These are phyloP conservation scores for Crypturellus undulatus DNA, from an alignment of 2,113 vertebrate genomes.

Conservation along the genomic window DNA sequence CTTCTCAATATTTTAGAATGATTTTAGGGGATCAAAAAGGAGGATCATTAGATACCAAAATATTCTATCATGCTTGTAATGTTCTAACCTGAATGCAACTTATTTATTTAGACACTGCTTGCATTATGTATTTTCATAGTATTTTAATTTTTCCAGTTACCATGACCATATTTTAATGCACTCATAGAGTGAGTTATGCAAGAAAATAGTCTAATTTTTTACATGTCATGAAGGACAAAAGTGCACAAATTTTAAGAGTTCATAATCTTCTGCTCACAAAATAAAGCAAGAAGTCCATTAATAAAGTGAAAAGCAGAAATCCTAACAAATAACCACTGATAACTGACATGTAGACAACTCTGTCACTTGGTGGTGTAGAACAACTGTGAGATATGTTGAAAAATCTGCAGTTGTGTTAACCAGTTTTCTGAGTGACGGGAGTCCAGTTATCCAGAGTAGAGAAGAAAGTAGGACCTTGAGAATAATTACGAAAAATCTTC, in stretches of 20 bases:
- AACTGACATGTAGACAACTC: background rate
- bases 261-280: background rate
- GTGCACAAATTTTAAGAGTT: background rate
- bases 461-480: background rate
- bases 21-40: background rate
- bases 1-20: background rate
- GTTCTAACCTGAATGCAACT: background rate
- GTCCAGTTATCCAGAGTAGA: background rate
- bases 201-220: background rate
- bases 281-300: background rate
- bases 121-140: background rate
- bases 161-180: background rate
- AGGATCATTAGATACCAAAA: background rate
- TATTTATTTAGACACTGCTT: background rate
- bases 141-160: background rate
- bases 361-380: background rate
- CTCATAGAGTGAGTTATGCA: background rate
- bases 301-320: background rate
- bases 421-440: background rate
- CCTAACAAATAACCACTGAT: background rate
- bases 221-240: background rate
- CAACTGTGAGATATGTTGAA: background rate
- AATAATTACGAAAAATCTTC: background rate
- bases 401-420: background rate
- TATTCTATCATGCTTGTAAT: background rate